Percentiles rank a stretch among this genome's conserved stretches.
These are phyloP conservation scores for Unio delphinus DNA, from an alignment of 2,888 invertebrate genomes.

Conservation along the genomic window DNA sequence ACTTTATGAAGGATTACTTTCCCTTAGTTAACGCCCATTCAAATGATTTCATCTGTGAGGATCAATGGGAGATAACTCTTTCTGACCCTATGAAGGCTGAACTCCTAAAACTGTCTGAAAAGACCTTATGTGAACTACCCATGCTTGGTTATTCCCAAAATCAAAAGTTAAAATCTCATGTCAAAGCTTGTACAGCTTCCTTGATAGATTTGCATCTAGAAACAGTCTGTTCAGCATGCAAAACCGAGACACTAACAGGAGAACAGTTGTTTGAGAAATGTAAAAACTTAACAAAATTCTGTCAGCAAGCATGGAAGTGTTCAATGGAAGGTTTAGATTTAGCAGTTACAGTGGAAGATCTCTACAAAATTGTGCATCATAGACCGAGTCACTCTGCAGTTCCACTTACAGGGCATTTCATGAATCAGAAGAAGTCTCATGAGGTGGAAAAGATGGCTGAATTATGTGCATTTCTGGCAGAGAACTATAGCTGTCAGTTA, in stretches of 20 bases:
- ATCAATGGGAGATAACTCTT: conserved; percentile 51
- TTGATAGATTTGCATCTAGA: not conserved
- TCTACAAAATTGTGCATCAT: conserved; percentile 6
- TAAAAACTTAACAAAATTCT: conserved; percentile 17
- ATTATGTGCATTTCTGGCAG: conserved; percentile 48
- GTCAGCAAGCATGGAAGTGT: conserved; percentile 19
- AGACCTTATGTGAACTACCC: conserved; percentile 25
- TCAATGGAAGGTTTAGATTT: conserved; percentile 22
- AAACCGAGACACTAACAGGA: not conserved
- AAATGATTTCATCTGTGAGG: conserved; percentile 56
- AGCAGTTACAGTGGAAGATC: conserved; percentile 12
- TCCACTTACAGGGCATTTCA: conserved; percentile 45
- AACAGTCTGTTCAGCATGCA: not conserved
- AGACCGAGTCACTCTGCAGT: conserved; percentile 2
- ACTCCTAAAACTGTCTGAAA: conserved; percentile 33
- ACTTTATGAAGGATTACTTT: conserved; percentile 49
- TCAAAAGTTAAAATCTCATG: not conserved
- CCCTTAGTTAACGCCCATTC: conserved; percentile 61
- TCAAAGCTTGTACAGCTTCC: not conserved
- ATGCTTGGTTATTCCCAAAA: not conserved
- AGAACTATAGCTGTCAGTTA: conserved; percentile 29
- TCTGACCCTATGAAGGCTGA: conserved; percentile 38
- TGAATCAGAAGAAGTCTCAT: conserved; percentile 66
- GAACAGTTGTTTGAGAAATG: not conserved
- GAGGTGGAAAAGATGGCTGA: conserved; percentile 64